Evolutionary conservation across 2,888 invertebrate species (phyloP), one percentile per base, ranked within the genome.

Genomic region (Erannis defoliaria): DNA sequence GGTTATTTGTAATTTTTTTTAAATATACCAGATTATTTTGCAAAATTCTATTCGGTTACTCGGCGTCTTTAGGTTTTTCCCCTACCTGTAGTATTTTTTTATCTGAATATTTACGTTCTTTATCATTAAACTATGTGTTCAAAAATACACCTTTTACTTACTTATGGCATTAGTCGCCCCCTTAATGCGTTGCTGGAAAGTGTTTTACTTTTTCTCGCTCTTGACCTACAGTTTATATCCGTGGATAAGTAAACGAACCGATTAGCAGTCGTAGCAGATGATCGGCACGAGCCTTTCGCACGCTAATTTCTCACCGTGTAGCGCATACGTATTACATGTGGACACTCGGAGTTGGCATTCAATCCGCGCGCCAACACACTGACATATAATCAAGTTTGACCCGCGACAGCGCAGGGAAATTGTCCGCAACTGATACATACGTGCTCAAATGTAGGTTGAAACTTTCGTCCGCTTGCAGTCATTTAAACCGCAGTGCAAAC

Each of bases 401-500:
- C 83, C 66, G 72, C 77, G 80, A 81, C 81, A 81, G 77, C 82
- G 77, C 81, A 86, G 86, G 87, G 89, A 89, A 90, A 90, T 85
- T 86, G 84, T 80, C 82, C 75, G 74, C 81, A 77, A 77, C 78
- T 83, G 78, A 84, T 84, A 86, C 82, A 84, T 85, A 85, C 86
- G 85, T 84, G 84, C 84, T 78, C 80, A 75, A 78, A 89, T 87
- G 88, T 90, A 85, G 89, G 90, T 82, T 86, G 82, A 76, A 81
- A 89, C 90, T 91, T 90, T 91, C 90, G 84, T 89, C 84, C 79
- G 82, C 77, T 80, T 79, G 76, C 76, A 81, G 81, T 77, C 77
- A 80, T 82, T 82, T 77, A 78, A 84, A 90, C 89, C 87, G 86
- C 89, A 90, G 80, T 80, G 73, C 84, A 89, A 90, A 88, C 85